Base-by-base conservation (phyloP, 2,888 invertebrate species). In the Piscicola geometra region DNA sequence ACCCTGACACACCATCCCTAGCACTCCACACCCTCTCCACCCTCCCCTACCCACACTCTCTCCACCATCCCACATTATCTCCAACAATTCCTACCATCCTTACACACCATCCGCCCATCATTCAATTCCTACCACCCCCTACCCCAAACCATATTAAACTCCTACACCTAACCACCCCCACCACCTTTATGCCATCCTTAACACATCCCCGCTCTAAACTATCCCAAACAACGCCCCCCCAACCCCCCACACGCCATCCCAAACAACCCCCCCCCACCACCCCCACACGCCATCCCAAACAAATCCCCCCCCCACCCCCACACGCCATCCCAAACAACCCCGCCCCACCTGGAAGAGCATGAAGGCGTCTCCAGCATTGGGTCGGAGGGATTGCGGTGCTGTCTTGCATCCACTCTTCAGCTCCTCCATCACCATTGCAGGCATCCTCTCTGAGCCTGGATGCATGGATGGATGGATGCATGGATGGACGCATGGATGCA, bases 341-440 rank as follows among this genome's bases (percentile, higher is more conserved):
- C 30, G 15, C 1, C 1, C 21, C 36, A 92, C 98, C 92, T 93
- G 84, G 86, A 99, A 92, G 84, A 98, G 89, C 80, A 96, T 89
- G 86, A 92, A 98, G 0, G 96, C 97, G 87, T 98, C 98, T 0
- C 82, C 90, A 70, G 95, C 93, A 87, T 94, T 92, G 0, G 93
- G 91, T 76, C 91, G 89, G 36, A 95, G 87, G 75, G 93, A 93
- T 84, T 91, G 91, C 0, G 93, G 93, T 15, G 93, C 90, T 79
- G 89, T 88, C 81, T 89, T 90, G 81, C 91, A 91, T 75, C 91
- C 90, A 35, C 88, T 88, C 86, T 93, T 91, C 28, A 93, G 86
- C 28, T 73, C 76, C 32, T 79, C 79, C 75, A 71, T 21, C 33
- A 56, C 60, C 3, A 3, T n/a, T 21, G 3, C 12, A 25, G 60